These are phyloP conservation scores for Phenganax stokvisi DNA, from an alignment of 92 coral and sea anemone species.

Conservation along the genomic window DNA sequence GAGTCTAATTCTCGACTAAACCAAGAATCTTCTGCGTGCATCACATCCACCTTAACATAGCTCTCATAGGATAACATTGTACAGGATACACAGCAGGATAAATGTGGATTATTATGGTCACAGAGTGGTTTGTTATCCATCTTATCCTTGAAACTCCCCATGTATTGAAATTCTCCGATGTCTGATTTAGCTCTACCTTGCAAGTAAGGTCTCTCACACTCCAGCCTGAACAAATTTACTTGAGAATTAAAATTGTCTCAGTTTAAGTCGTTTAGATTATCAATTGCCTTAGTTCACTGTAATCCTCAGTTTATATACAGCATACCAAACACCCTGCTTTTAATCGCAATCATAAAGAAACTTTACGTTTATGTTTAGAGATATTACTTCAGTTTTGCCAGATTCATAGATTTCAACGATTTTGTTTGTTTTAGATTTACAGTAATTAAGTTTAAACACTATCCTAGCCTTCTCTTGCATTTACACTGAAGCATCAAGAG, in stretches of 20 bases:
- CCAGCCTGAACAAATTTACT: conserved; percentile 22
- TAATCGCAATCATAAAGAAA: too few species aligned
- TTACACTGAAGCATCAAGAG: neutral
- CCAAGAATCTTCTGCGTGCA: conserved; percentile 39
- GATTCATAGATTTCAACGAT: too few species aligned
- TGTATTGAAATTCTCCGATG: neutral
- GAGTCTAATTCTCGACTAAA: conserved; percentile 61
- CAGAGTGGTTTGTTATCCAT: neutral
- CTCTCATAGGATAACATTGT: conserved; percentile 26
- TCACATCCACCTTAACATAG: conserved; percentile 36
- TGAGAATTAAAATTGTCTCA: conserved; percentile 27
- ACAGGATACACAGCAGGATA: conserved; percentile 35
- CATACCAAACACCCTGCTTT: conserved; percentile 16
- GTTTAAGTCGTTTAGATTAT: conserved; percentile 42
- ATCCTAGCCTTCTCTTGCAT: neutral
- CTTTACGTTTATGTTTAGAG: too few species aligned
- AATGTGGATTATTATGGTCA: conserved; percentile 16
- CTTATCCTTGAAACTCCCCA: neutral
- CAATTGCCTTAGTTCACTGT: conserved; percentile 23
- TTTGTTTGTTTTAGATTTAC: conserved; percentile 29
- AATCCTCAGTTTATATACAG: conserved; percentile 38
- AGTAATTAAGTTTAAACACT: neutral
- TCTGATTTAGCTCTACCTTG: neutral
- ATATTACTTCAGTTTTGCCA: too few species aligned
- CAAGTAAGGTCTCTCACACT: neutral